These are phyloP conservation scores for Platycheirus rosarum DNA, from an alignment of 2,888 invertebrate genomes.

Conservation along the genomic window DNA sequence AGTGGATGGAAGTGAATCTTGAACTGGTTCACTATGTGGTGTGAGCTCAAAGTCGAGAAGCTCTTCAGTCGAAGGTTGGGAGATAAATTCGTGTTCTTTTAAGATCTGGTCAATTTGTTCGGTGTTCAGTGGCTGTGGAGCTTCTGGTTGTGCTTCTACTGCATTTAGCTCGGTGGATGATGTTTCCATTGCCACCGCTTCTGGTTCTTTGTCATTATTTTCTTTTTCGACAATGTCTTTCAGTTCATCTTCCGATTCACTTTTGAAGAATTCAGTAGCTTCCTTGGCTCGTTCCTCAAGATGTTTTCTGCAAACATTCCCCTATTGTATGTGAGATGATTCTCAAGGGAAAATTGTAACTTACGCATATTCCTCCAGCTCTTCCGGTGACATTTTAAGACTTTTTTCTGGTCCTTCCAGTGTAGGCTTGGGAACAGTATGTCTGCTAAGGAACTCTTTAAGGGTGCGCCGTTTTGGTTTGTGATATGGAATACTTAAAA, in stretches of 20 bases:
- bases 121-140: background rate
- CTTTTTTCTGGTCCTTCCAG: slow-evolving; percentile 75
- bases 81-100: slow-evolving; percentile 1
- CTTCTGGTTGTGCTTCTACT: background rate
- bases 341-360: slow-evolving; percentile 33
- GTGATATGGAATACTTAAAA: slow-evolving; percentile 90
- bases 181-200: background rate
- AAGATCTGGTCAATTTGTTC: slow-evolving; percentile 26
- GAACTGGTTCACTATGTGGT: background rate
- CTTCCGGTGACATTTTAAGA: slow-evolving; percentile 87
- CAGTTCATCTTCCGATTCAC: slow-evolving; percentile 83
- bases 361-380: slow-evolving; percentile 87
- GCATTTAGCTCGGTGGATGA: background rate
- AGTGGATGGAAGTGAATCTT: slow-evolving; percentile 69
- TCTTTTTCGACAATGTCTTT: slow-evolving; percentile 62
- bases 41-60: slow-evolving; percentile 38
- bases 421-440: slow-evolving; percentile 78
- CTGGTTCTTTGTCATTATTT: slow-evolving; percentile 26
- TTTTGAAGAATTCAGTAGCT: slow-evolving; percentile 89
- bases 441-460: slow-evolving; percentile 88
- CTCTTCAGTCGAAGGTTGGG: slow-evolving; percentile 28
- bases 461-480: slow-evolving; percentile 90
- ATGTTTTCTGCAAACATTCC: slow-evolving; percentile 83
- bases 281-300: slow-evolving; percentile 89
- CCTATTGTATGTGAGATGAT: background rate